phyloP scores from a whole-genome alignment of 2,113 vertebrate species.

The Psittacus erithacus region DNA sequence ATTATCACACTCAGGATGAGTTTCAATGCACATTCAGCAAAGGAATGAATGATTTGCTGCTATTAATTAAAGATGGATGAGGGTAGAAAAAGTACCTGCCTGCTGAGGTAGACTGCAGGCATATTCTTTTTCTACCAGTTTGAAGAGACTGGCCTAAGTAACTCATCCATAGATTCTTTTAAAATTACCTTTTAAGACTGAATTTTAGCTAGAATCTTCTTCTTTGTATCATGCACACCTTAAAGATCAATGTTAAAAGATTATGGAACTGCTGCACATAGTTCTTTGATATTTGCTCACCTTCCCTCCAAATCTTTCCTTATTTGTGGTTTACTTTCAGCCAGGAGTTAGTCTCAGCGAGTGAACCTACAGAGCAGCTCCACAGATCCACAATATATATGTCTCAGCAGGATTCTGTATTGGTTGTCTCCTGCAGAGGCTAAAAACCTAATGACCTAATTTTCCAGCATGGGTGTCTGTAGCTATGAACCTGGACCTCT shows the following conservation, averaged over 20 bases:
- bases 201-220: not conserved
- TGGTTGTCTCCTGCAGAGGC: not conserved
- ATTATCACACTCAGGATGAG: not conserved
- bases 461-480: not conserved
- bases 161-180: not conserved
- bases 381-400: not conserved
- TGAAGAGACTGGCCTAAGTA: not conserved
- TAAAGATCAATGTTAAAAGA: not conserved
- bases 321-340: not conserved
- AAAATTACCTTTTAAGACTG: not conserved
- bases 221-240: not conserved
- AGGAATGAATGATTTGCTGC: not conserved
- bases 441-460: not conserved
- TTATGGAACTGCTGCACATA: not conserved
- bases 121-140: not conserved
- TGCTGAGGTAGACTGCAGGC: not conserved
- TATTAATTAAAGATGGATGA: not conserved
- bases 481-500: not conserved
- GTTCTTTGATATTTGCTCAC: slow-evolving; percentile 2
- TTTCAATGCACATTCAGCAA: not conserved
- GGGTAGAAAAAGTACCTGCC: not conserved
- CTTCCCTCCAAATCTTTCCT: not conserved
- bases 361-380: not conserved
- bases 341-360: not conserved
- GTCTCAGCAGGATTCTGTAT: not conserved